Evolutionary conservation across 53 echinoderm and acorn worm genomes (phyloP).

Genomic region (Arbacia lixula): DNA sequence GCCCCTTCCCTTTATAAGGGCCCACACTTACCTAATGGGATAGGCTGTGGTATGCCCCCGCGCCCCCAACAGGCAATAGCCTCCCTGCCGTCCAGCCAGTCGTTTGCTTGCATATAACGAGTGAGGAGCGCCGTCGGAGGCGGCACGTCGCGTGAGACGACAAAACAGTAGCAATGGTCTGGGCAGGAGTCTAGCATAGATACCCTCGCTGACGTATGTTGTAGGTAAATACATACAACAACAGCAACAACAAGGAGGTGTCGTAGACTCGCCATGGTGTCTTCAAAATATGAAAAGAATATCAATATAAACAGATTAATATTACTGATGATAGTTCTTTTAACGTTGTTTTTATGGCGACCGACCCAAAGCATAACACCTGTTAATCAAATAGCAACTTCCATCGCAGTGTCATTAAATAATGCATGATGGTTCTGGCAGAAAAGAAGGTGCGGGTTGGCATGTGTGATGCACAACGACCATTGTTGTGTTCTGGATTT

Average conservation of each 20-base stretch:
- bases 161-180: conserved; percentile 75
- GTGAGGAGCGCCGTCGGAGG: conserved; percentile 54
- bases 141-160: conserved; percentile 56
- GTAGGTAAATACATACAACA: not conserved
- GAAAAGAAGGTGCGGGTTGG: too few species aligned
- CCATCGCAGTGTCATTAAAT: too few species aligned
- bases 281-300: not conserved
- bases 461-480: too few species aligned
- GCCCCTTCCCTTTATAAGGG: too few species aligned
- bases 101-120: conserved; percentile 63
- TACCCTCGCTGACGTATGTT: not conserved
- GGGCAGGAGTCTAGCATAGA: conserved; percentile 59
- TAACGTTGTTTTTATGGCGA: too few species aligned
- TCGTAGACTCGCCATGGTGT: not conserved
- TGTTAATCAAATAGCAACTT: too few species aligned
- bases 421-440: too few species aligned
- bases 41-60: conserved; percentile 49
- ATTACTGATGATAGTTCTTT: too few species aligned
- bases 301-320: too few species aligned
- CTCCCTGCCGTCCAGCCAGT: conserved; percentile 69
- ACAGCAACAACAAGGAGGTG: not conserved
- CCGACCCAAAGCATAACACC: too few species aligned
- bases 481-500: too few species aligned
- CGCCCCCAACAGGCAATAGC: conserved; percentile 79
- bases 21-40: conserved; percentile 62